phyloP scores from a whole-genome alignment of 1,140 invertebrate species.

The Tetramorium parvispinum region DNA sequence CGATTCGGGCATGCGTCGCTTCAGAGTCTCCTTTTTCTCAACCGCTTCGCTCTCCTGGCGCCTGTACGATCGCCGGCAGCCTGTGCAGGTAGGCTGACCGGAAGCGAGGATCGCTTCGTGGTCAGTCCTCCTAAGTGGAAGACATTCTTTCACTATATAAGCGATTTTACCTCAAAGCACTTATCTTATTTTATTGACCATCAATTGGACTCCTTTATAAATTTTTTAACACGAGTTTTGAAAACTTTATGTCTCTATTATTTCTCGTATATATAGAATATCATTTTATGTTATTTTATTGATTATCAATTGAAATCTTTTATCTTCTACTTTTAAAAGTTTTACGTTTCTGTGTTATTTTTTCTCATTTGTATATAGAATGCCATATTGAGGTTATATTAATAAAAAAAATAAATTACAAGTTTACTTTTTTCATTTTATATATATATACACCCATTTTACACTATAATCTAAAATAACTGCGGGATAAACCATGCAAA shows the following conservation, averaged over 20 bases:
- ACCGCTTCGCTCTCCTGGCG: slow-evolving; percentile 71
- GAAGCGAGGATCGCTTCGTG: slow-evolving; percentile 77
- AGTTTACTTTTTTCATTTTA: neutral
- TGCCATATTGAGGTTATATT: neutral
- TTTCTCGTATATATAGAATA: neutral
- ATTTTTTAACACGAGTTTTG: neutral
- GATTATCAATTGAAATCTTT: neutral
- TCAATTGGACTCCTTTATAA: neutral
- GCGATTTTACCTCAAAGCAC: neutral
- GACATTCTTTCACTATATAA: slow-evolving; percentile 15
- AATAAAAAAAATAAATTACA: neutral
- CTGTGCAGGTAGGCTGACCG: slow-evolving; percentile 83
- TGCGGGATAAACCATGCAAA: neutral
- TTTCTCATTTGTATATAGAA: neutral
- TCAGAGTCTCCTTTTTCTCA: slow-evolving; percentile 68
- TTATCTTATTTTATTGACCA: neutral
- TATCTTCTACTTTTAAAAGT: neutral
- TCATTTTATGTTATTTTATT: neutral
- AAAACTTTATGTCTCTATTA: neutral
- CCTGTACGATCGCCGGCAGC: slow-evolving; percentile 70
- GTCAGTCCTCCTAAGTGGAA: slow-evolving; percentile 61
- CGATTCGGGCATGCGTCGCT: slow-evolving; percentile 66
- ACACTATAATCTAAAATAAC: neutral
- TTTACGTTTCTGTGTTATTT: neutral
- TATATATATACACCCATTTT: neutral